Conservation (phyloP, 2,113 vertebrate species). For the Acrocephalus kingi region DNA sequence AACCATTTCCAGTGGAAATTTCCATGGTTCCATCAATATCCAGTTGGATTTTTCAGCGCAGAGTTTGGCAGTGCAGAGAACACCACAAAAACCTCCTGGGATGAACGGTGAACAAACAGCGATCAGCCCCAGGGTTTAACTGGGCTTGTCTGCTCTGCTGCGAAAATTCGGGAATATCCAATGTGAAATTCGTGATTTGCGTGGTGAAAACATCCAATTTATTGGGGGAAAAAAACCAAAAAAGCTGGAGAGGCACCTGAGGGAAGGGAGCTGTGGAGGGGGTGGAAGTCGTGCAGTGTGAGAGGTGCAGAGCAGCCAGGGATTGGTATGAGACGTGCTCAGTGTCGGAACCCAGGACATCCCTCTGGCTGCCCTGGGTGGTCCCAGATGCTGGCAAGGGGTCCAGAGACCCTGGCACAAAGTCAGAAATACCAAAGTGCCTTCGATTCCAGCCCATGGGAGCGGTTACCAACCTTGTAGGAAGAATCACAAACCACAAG, state of each 20-base stretch:
- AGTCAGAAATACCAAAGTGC: no score
- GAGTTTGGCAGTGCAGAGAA: not conserved
- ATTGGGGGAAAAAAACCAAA: not conserved
- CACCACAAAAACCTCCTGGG: rapidly evolving
- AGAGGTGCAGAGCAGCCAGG: not conserved
- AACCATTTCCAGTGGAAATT: not conserved
- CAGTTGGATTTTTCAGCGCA: not conserved
- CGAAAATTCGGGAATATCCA: no score
- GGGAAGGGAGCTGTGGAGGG: not conserved
- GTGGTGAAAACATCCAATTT: rapidly evolving
- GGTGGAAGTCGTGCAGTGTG: not conserved
- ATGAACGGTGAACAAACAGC: rapidly evolving
- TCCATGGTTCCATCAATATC: rapidly evolving
- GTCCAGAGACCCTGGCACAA: no score
- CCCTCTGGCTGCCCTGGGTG: no score
- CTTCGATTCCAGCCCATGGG: no score
- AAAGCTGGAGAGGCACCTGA: not conserved
- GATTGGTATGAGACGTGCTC: not conserved
- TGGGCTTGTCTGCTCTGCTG: not conserved
- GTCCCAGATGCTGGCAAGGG: no score
- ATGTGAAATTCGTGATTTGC: not conserved
- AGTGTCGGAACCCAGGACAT: no score
- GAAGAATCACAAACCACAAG: no score
- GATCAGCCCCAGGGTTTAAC: no score
- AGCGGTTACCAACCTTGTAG: no score